A percentile compares a stretch with the other conserved stretches of the same genome.
Conservation (phyloP, 2,113 vertebrate species). For the Collichthys lucidus region DNA sequence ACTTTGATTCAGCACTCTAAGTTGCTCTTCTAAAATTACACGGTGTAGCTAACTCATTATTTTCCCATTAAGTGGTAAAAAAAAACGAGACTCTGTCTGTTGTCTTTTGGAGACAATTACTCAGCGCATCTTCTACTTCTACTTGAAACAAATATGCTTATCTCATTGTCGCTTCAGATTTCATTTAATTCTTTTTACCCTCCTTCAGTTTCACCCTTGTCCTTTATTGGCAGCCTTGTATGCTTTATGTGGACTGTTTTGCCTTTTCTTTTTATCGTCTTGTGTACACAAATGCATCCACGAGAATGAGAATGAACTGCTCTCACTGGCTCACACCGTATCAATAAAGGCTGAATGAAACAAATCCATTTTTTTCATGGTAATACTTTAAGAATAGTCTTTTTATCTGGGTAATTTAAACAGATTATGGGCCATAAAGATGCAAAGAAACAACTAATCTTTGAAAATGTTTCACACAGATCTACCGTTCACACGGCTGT, state of each 20-base stretch:
- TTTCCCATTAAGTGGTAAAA: neutral
- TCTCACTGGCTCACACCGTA: neutral
- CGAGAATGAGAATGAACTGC: neutral
- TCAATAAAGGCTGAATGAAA: neutral
- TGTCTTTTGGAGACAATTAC: neutral
- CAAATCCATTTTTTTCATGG: neutral
- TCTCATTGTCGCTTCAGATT: neutral
- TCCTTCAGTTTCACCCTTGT: neutral
- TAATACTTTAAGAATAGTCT: neutral
- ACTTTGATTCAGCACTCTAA: neutral
- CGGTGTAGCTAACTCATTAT: neutral
- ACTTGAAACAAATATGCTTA: neutral
- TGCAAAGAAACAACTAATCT: neutral
- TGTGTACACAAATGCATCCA: neutral
- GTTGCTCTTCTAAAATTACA: neutral
- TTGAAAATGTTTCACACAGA: neutral
- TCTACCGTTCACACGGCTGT: neutral
- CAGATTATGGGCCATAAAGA: neutral
- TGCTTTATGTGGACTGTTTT: neutral
- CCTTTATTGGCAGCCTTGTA: neutral
- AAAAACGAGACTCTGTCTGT: neutral
- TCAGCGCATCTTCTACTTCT: neutral
- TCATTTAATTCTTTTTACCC: neutral
- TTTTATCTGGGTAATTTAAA: neutral
- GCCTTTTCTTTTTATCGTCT: neutral